phyloP scores from a whole-genome alignment of 1,140 invertebrate species.

The Stenopsyche tienmushanensis region DNA sequence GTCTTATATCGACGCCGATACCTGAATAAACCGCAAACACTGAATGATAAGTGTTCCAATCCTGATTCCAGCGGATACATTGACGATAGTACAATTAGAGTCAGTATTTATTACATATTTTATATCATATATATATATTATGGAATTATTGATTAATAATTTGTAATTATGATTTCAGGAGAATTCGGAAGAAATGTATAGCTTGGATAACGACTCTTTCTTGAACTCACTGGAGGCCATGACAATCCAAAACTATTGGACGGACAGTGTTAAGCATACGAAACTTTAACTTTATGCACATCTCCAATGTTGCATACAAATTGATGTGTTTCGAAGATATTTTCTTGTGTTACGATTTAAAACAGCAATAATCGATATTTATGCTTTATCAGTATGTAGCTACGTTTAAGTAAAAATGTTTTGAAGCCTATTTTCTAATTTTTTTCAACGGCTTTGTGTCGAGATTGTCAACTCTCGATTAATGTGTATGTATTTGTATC shows the following conservation, averaged over 20 bases:
- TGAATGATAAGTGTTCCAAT: constrained; percentile 79
- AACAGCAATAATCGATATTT: too few relatives aligned
- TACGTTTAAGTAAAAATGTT: too few relatives aligned
- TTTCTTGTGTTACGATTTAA: too few relatives aligned
- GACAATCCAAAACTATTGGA: constrained; percentile 93
- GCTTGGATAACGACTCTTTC: constrained; percentile 88
- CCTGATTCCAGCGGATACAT: constrained; percentile 86
- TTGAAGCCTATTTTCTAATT: too few relatives aligned
- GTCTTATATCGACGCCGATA: constrained; percentile 73
- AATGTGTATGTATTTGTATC: too few relatives aligned
- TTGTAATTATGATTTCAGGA: constrained; percentile 60
- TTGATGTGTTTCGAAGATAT: too few relatives aligned
- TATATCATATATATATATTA: constrained; percentile 12
- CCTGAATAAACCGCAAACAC: constrained; percentile 77
- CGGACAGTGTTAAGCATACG: constrained; percentile 87
- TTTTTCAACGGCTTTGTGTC: too few relatives aligned
- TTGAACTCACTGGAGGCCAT: constrained; percentile 87
- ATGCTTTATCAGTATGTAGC: too few relatives aligned
- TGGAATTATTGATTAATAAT: not conserved
- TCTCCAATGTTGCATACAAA: too few relatives aligned
- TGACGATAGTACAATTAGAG: constrained; percentile 84
- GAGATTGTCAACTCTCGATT: too few relatives aligned
- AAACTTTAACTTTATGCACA: constrained; percentile 72
- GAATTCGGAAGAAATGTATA: constrained; percentile 90
- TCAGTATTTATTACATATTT: constrained; percentile 53